Conservation (phyloP, 2,113 vertebrate genomes). For the Xenotilapia caudafasciata region DNA sequence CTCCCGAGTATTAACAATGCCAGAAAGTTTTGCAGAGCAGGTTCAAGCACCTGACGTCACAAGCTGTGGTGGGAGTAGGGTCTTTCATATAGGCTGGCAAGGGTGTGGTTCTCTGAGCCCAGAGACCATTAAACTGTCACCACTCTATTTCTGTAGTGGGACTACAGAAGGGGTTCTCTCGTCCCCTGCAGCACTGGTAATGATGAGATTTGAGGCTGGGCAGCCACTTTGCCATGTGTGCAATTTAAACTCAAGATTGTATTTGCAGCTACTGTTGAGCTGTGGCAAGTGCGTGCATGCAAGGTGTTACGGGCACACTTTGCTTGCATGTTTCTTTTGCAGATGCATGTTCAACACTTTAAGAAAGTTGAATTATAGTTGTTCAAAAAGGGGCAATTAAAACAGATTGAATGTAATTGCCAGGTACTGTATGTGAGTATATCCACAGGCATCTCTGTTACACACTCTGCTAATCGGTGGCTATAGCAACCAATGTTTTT, state of each 20-base stretch:
- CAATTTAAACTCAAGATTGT: constrained; percentile 22
- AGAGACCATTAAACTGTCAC: constrained; percentile 68
- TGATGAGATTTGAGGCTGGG: constrained; percentile 45
- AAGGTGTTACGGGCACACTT: background rate
- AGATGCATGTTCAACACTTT: background rate
- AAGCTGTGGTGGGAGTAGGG: constrained; percentile 19
- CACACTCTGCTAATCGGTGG: constrained; percentile 45
- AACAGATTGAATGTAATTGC: constrained; percentile 56
- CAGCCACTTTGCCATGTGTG: constrained; percentile 14
- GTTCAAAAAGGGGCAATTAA: constrained; percentile 33
- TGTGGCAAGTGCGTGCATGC: background rate
- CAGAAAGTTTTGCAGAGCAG: constrained; percentile 27
- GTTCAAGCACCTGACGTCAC: constrained; percentile 59
- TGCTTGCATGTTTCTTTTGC: background rate
- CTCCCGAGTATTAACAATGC: constrained; percentile 30
- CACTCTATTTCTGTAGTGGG: constrained; percentile 53
- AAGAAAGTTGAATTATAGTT: constrained; percentile 48
- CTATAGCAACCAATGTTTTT: constrained; percentile 66
- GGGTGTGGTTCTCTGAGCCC: constrained; percentile 58
- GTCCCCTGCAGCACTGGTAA: constrained; percentile 25
- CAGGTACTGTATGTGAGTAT: constrained; percentile 21
- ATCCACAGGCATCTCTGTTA: constrained; percentile 23
- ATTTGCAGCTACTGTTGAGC: constrained; percentile 44
- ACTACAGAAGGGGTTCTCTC: constrained; percentile 23
- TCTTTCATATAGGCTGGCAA: constrained; percentile 52